Evolutionary conservation across 2,113 vertebrate species (phyloP), one percentile per base, ranked within the genome.

Genomic region (Oceanites oceanicus): DNA sequence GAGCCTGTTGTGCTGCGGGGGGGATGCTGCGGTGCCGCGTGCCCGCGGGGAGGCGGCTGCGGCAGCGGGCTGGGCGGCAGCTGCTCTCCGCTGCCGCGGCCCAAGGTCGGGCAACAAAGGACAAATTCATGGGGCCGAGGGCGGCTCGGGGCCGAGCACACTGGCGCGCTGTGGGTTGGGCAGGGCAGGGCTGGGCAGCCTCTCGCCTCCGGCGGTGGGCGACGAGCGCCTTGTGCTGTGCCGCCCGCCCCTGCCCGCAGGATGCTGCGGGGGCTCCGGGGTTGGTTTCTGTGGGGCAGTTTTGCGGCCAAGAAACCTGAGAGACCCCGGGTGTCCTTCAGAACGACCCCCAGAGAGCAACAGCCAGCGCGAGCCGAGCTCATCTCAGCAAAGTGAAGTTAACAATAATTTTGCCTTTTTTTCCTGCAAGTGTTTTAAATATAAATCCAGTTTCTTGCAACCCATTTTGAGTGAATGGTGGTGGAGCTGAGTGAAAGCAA

Each of bases 231-330:
- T 18, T 0, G 76, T 14, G 75, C 90, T 23, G 6, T 0, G 0
- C 4, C 6, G 23, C 13, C 45, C 44, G 3, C 59, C 84, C 44
- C 21, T 4, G 53, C 92, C 32, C 4, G 1, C 45, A 14, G 74
- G 71, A 1, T 7, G 65, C 45, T 36, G 36, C 38, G 0, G 26
- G 13, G 26, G 27, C 62, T 59, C 73, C 0, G 2, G 73, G n/a
- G 8, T 16, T 12, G 0, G 8, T 16, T 18, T 34, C 61, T 15
- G 0, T 1, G 34, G 47, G 22, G n/a, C 11, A 0, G 38, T 3
- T 80, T 8, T 40, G 32, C 77, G 22, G 86, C 65, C 80, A 14
- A 9, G 66, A 40, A 32, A 15, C 17, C 25, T 2, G 26, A 38
- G 38, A 6, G 4, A 5, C 8, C 32, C 26, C 62, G n/a, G 50